These are phyloP conservation scores for Drosophila nr. perissopoda DNA, from an alignment of 2,888 invertebrate species.

Conservation along the genomic window DNA sequence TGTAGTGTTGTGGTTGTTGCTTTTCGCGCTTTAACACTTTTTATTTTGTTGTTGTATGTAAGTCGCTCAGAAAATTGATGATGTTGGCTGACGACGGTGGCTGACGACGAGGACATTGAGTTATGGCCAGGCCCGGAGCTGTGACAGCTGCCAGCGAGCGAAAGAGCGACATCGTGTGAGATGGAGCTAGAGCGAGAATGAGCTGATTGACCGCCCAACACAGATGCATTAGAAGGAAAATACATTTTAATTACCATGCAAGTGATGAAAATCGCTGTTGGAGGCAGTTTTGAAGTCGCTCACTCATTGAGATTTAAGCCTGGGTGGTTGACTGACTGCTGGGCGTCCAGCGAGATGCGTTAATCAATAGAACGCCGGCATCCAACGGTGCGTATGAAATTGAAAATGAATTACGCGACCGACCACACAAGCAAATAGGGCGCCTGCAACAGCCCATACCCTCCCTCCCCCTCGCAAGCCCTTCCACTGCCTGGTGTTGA, in stretches of 20 bases:
- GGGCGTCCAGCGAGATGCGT: constrained; percentile 43
- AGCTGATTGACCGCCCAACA: constrained; percentile 54
- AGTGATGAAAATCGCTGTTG: constrained; percentile 69
- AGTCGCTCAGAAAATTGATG: constrained; percentile 69
- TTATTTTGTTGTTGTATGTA: constrained; percentile 38
- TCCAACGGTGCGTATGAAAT: constrained; percentile 81
- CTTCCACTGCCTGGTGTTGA: constrained; percentile 3
- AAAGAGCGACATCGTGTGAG: not conserved
- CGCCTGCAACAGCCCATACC: constrained; percentile 28
- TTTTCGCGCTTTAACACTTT: constrained; percentile 80
- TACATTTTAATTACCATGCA: constrained; percentile 76
- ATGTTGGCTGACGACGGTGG: constrained; percentile 41
- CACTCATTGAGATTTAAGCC: constrained; percentile 11
- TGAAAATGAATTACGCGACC: constrained; percentile 64
- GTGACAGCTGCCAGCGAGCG: constrained; percentile 64
- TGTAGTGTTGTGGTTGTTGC: constrained; percentile 43
- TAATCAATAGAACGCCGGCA: constrained; percentile 72
- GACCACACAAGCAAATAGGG: constrained; percentile 68
- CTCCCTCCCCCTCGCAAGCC: not conserved
- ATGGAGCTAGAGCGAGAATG: not conserved
- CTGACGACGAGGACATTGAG: constrained; percentile 59
- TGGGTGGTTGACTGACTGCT: constrained; percentile 14
- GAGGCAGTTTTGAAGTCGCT: constrained; percentile 19
- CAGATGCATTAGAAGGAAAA: constrained; percentile 55
- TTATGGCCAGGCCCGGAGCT: constrained; percentile 61